Conservation (phyloP, 1,140 invertebrate genomes). For the Scaptomyza montana region DNA sequence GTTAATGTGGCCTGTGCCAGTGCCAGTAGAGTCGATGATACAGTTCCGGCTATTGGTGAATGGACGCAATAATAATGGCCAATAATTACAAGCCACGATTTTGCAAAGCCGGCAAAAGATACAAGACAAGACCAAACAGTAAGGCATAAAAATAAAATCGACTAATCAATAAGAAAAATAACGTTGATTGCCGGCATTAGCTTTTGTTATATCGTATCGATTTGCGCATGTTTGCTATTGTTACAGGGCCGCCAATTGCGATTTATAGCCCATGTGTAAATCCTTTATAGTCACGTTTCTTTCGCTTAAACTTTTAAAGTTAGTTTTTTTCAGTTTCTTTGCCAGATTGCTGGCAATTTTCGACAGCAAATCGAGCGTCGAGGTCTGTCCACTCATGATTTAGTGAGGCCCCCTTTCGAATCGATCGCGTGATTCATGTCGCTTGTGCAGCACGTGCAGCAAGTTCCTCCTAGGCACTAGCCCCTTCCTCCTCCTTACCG, state of each 20-base stretch:
- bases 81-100: slow-evolving; percentile 79
- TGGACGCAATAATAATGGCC: slow-evolving; percentile 72
- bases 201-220: slow-evolving; percentile 14
- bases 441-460: slow-evolving; percentile 28
- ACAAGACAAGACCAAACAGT: slow-evolving; percentile 30
- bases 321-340: slow-evolving; percentile 3
- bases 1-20: slow-evolving; percentile 27
- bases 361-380: slow-evolving; percentile 52
- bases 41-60: slow-evolving; percentile 70
- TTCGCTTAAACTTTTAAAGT: slow-evolving; percentile 35
- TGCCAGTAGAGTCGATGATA: slow-evolving; percentile 27
- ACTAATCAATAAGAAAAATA: slow-evolving; percentile 70
- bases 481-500: neutral
- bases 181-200: slow-evolving; percentile 49
- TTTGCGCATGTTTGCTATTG: slow-evolving; percentile 4
- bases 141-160: slow-evolving; percentile 57
- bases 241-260: slow-evolving; percentile 34
- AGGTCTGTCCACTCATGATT: slow-evolving; percentile 54
- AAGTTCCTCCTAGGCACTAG: no score
- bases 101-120: slow-evolving; percentile 56
- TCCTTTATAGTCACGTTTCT: slow-evolving; percentile 66
- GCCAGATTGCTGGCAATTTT: slow-evolving; percentile 46
- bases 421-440: slow-evolving; percentile 44
- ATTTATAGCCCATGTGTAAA: slow-evolving; percentile 69
- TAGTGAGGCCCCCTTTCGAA: slow-evolving; percentile 58